phyloP scores from a whole-genome alignment of 2,888 invertebrate genomes.

The Drosophila gaucha region DNA sequence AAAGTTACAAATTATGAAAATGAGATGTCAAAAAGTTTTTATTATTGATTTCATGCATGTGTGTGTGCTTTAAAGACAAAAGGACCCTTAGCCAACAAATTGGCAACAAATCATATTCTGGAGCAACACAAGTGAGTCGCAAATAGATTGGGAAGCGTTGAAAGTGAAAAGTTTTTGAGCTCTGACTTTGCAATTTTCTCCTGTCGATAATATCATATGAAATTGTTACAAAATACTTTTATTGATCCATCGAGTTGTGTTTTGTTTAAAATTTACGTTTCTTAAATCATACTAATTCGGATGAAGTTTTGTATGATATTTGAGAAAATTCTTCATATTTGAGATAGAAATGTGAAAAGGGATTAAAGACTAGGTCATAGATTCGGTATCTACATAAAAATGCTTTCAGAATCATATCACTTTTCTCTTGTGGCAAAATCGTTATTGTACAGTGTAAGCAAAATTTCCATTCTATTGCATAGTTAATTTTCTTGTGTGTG shows the following conservation, averaged over 20 bases:
- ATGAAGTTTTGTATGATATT: too few relatives aligned
- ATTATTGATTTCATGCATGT: constrained; percentile 76
- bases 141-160: constrained; percentile 60
- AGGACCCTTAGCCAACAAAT: constrained; percentile 57
- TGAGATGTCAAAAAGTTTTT: constrained; percentile 80
- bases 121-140: constrained; percentile 43
- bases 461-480: background rate
- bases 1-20: constrained; percentile 78
- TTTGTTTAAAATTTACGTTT: background rate
- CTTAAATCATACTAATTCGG: background rate
- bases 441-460: too few relatives aligned
- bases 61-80: constrained; percentile 13
- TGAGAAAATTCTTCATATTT: background rate
- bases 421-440: too few relatives aligned
- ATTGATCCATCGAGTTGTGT: background rate
- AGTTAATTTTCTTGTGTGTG: too few relatives aligned
- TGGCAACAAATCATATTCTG: constrained; percentile 62
- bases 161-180: constrained; percentile 62
- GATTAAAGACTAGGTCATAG: too few relatives aligned
- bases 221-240: constrained; percentile 7
- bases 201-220: constrained; percentile 9
- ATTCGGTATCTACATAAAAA: too few relatives aligned
- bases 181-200: constrained; percentile 16
- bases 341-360: too few relatives aligned
- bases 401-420: too few relatives aligned